A percentile compares a stretch with the other conserved stretches of the same genome.
Conservation (phyloP, 37 sponge, comb jelly and placozoan genomes). For the Halisarca cf. caerulea region DNA sequence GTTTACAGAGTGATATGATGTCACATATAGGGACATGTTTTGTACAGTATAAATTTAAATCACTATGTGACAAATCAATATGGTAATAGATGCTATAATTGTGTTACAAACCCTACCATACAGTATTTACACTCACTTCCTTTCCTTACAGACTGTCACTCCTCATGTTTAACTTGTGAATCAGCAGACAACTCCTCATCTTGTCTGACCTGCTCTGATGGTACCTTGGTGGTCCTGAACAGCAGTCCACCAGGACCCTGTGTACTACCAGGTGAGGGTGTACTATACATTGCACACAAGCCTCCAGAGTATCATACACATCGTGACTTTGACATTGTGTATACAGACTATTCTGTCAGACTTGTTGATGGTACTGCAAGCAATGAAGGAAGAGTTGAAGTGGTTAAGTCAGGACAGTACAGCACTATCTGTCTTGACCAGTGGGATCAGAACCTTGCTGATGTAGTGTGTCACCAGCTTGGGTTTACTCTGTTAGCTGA, state of each 20-base stretch:
- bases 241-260: background rate
- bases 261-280: background rate
- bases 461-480: slow-evolving; percentile 23
- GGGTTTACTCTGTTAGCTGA: slow-evolving; percentile 19
- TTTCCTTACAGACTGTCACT: background rate
- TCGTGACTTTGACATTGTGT: background rate
- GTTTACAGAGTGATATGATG: too few relatives aligned
- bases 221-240: too few relatives aligned
- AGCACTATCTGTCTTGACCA: background rate
- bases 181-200: background rate
- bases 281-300: background rate
- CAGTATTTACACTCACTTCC: too few relatives aligned
- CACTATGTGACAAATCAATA: too few relatives aligned
- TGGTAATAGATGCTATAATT: too few relatives aligned
- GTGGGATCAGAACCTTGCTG: background rate
- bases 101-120: too few relatives aligned
- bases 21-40: too few relatives aligned
- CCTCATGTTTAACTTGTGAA: background rate
- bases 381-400: slow-evolving; percentile 11
- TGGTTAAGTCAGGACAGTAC: background rate
- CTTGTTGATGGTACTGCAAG: slow-evolving; percentile 11
- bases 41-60: too few relatives aligned
- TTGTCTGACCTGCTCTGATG: too few relatives aligned
- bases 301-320: background rate
- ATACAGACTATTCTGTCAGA: background rate